Percentiles rank a stretch among this genome's conserved stretches.
Evolutionary conservation across 2,113 vertebrate genomes (phyloP).

Genomic region (Anseranas semipalmata): DNA sequence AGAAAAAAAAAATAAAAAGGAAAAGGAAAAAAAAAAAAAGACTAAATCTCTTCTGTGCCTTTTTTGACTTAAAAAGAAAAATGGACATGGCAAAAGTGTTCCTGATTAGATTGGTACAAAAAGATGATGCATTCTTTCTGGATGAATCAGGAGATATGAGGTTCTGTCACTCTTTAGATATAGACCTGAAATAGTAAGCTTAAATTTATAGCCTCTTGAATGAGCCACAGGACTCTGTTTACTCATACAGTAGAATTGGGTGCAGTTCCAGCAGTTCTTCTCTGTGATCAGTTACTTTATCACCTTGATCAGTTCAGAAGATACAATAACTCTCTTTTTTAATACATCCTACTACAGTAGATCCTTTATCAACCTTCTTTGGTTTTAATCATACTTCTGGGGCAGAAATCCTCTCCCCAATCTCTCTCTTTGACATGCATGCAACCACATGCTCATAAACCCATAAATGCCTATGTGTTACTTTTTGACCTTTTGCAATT

Average conservation of each 20-base stretch:
- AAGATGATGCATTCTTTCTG: slow-evolving; percentile 76
- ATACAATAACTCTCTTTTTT: slow-evolving; percentile 75
- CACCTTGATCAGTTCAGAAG: slow-evolving; percentile 72
- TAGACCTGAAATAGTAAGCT: slow-evolving; percentile 76
- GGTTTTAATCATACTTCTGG: slow-evolving; percentile 67
- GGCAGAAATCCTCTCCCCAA: not conserved
- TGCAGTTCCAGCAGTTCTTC: slow-evolving; percentile 62
- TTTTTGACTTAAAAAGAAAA: slow-evolving; percentile 78
- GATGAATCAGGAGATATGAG: slow-evolving; percentile 77
- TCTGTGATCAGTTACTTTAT: slow-evolving; percentile 73
- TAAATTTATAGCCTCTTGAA: slow-evolving; percentile 74
- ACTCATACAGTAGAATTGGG: slow-evolving; percentile 67
- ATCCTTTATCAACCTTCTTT: slow-evolving; percentile 73
- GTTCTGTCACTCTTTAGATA: slow-evolving; percentile 78
- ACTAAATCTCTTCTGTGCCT: slow-evolving; percentile 66
- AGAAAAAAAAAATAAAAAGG: not conserved
- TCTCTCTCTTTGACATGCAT: slow-evolving; percentile 32
- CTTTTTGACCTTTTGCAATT: not conserved
- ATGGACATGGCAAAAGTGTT: slow-evolving; percentile 75
- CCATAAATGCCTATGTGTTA: not conserved
- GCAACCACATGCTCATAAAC: not conserved
- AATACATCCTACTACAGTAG: slow-evolving; percentile 56
- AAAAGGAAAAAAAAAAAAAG: not conserved
- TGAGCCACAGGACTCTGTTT: slow-evolving; percentile 70
- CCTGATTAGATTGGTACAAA: slow-evolving; percentile 78